phyloP scores from a whole-genome alignment of 2,888 invertebrate species.

The Pristionchus exspectatus region DNA sequence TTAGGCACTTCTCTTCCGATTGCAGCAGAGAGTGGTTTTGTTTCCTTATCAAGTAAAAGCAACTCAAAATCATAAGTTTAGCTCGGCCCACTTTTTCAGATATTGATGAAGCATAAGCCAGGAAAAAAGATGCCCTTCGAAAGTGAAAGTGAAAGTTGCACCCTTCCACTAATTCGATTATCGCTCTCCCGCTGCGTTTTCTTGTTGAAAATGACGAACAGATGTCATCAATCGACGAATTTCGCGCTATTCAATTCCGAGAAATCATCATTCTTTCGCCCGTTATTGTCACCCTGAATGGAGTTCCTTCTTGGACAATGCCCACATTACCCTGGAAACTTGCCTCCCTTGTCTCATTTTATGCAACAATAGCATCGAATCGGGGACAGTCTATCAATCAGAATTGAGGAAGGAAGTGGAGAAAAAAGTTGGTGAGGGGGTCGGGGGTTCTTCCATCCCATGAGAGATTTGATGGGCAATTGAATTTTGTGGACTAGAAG shows the following conservation, averaged over 20 bases:
- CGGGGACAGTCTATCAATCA: not conserved
- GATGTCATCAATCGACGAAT: not conserved
- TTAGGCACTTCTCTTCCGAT: too few species aligned
- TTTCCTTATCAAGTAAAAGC: too few species aligned
- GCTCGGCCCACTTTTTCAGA: too few species aligned
- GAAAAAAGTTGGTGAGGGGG: not conserved
- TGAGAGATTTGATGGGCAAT: constrained; percentile 3
- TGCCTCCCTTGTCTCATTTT: not conserved
- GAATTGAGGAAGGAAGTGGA: not conserved
- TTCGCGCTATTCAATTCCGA: not conserved
- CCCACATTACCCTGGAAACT: not conserved
- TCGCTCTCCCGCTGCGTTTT: not conserved
- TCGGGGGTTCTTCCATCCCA: not conserved
- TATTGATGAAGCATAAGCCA: too few species aligned
- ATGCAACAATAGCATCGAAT: not conserved
- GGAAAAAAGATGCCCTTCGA: not conserved
- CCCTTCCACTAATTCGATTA: not conserved
- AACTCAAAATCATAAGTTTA: too few species aligned
- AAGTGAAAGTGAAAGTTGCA: too few species aligned
- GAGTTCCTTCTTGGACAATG: not conserved
- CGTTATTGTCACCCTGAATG: not conserved
- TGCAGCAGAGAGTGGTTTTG: too few species aligned
- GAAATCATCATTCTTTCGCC: not conserved
- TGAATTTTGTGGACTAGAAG: not conserved
- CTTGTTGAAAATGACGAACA: not conserved